Conservation (phyloP, 2,797 vertebrate genomes). For the Dendrocincla fuliginosa region DNA sequence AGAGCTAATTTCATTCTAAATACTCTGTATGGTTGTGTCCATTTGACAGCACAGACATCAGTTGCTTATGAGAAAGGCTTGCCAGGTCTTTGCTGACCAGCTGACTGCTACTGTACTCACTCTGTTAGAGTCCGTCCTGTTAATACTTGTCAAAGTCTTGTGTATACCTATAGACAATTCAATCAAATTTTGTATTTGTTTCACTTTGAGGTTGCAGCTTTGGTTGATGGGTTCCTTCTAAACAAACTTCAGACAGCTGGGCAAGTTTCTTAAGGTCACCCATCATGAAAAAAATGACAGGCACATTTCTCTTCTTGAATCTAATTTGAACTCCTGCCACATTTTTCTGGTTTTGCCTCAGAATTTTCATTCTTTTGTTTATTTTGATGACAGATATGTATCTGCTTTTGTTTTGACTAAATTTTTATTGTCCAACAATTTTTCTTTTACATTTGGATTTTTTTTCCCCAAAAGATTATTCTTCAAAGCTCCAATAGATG, state of each 20-base stretch:
- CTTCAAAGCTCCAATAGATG: constrained; percentile 79
- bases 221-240: background rate
- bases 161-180: accelerated
- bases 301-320: background rate
- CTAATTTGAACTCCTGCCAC: background rate
- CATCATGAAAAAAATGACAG: background rate
- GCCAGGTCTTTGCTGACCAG: background rate
- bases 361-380: background rate
- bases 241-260: background rate
- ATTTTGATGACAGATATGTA: background rate
- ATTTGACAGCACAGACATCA: background rate
- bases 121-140: background rate
- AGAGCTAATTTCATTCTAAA: background rate
- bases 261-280: background rate
- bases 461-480: constrained; percentile 34
- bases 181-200: background rate
- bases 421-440: background rate
- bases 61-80: background rate
- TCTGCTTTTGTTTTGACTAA: background rate
- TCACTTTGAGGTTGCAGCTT: background rate
- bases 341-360: background rate
- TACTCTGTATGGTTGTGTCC: background rate
- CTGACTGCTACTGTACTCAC: background rate
- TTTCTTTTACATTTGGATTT: background rate
- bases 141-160: background rate